Base-by-base conservation (phyloP, 2,797 vertebrate genomes). In the Sebastes iracundus region DNA sequence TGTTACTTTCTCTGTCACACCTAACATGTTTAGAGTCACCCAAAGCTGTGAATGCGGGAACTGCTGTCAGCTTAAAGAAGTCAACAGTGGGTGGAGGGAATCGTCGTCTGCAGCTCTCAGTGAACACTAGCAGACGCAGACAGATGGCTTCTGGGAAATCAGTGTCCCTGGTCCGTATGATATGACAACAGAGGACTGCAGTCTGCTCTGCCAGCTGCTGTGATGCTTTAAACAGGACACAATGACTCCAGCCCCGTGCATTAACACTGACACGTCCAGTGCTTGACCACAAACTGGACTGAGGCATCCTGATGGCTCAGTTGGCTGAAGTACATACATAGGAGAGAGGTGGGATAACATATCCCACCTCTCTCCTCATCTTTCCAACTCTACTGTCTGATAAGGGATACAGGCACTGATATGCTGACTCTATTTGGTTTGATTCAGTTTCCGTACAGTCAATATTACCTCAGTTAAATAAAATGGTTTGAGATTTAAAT, bases 91-190 rank as follows among this genome's bases (percentile, higher is more conserved):
- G 18, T 1, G 11, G 38, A 38, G 27, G 35, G n/a, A 55, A 30
- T 18, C 32, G 4, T 55, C 7, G 1, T 46, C 58, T 58, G 60
- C 62, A 66, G 46, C n/a, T 22, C 25, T 61, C 18, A 13, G 33
- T 59, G 71, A 67, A 55, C 58, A 33, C 20, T 8, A 9, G 67
- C 64, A 77, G 72, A 77, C 55, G 11, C 23, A 60, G 82, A 90
- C 88, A 93, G 91, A 92, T 86, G 83, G 82, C 60, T 68, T 81
- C 30, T 79, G 86, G 55, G 81, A 80, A 87, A 90, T 90, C 87
- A 71, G 82, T 78, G 87, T 75, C 63, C 72, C 79, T 38, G 67
- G 67, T 85, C 66, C 1, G 63, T 63, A 46, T 86, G 82, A 84
- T 75, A 72, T 75, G 78, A 86, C 76, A 80, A 80, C 86, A 87